These are phyloP conservation scores for Orestias chungarensis DNA, from an alignment of 2,797 vertebrate species.

Conservation along the genomic window DNA sequence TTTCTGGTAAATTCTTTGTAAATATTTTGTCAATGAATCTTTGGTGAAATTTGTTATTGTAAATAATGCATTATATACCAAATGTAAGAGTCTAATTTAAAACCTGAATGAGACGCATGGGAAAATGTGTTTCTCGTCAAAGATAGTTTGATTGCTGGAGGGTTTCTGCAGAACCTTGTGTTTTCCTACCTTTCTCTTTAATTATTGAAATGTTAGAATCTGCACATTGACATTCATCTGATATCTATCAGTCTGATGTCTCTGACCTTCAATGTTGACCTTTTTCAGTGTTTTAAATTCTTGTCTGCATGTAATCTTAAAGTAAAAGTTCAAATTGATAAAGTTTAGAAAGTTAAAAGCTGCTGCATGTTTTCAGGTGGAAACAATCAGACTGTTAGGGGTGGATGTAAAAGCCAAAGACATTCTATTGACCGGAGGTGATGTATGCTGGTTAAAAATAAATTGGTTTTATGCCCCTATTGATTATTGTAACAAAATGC, in stretches of 20 bases:
- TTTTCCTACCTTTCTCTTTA: constrained; percentile 60
- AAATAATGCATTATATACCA: background rate
- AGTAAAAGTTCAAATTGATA: constrained; percentile 64
- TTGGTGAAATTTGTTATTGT: background rate
- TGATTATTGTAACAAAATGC: constrained; percentile 45
- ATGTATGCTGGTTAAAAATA: constrained; percentile 56
- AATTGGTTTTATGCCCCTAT: constrained; percentile 58
- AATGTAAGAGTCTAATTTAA: background rate
- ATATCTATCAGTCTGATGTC: constrained; percentile 69
- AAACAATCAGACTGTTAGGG: constrained; percentile 19
- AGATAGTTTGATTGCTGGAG: constrained; percentile 58
- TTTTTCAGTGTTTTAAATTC: constrained; percentile 68
- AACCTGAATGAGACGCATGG: background rate
- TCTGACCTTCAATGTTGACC: constrained; percentile 73
- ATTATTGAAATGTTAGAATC: constrained; percentile 70
- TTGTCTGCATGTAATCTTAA: constrained; percentile 66
- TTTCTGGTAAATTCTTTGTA: background rate
- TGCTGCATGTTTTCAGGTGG: constrained; percentile 42
- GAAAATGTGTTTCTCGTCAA: constrained; percentile 3
- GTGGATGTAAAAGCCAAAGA: constrained; percentile 23
- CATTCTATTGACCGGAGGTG: constrained; percentile 54
- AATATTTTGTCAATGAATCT: too few relatives aligned
- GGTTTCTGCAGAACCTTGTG: constrained; percentile 29
- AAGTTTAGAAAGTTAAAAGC: constrained; percentile 56
- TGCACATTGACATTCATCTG: constrained; percentile 60